phyloP scores from a whole-genome alignment of 2,888 invertebrate species.

The Melinaea menophilus region DNA sequence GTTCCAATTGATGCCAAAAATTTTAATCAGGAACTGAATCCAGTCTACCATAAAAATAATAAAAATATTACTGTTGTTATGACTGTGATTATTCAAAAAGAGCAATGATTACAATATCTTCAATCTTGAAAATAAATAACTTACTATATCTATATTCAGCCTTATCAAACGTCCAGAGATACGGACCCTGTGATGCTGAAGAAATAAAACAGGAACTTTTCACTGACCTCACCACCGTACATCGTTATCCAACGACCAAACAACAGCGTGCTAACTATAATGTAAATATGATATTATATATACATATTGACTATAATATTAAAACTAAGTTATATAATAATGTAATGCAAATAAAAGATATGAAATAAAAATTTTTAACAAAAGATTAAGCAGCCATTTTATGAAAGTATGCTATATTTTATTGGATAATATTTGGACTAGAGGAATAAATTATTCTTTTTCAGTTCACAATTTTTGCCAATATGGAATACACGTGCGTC shows the following conservation, averaged over 20 bases:
- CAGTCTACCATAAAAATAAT: too few species aligned
- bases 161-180: slow-evolving; percentile 40
- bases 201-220: slow-evolving; percentile 41
- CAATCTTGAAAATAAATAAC: not conserved
- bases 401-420: too few species aligned
- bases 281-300: slow-evolving; percentile 10
- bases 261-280: slow-evolving; percentile 30
- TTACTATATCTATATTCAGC: not conserved
- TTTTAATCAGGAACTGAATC: too few species aligned
- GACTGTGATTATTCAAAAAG: too few species aligned
- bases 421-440: too few species aligned
- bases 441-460: slow-evolving; percentile 12
- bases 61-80: too few species aligned
- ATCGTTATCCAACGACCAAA: not conserved
- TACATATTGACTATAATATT: not conserved
- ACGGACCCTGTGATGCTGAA: slow-evolving; percentile 46
- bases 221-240: slow-evolving; percentile 35
- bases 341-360: too few species aligned
- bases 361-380: too few species aligned
- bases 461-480: slow-evolving; percentile 42
- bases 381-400: too few species aligned
- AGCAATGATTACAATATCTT: too few species aligned
- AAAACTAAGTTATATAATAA: too few species aligned
- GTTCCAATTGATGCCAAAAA: too few species aligned
- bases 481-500: slow-evolving; percentile 48